Evolutionary conservation across 2,888 invertebrate genomes (phyloP), one percentile per base, ranked within the genome.

Genomic region (Drosophila nr. perissopoda): DNA sequence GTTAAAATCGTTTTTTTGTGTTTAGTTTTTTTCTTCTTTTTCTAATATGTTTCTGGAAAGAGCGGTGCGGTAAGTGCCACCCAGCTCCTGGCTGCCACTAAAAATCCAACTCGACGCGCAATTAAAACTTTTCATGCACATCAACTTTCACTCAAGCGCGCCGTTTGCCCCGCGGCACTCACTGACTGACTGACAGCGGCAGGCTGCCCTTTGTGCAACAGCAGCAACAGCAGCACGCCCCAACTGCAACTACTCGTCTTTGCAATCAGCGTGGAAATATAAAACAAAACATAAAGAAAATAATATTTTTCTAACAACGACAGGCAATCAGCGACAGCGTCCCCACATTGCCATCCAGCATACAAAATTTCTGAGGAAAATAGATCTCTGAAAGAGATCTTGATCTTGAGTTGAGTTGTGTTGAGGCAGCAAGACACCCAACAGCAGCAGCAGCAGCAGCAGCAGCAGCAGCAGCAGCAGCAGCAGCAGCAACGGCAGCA

Each of bases 51-150:
- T 70, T 61, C 53, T 61, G 13, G 66, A 63, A 68, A 48, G 65
- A 59, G 53, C 38, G 21, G 64, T 51, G 66, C 46, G 40, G 54
- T 62, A 58, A 76, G 78, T 80, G 71, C 79, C 79, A 79, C 79
- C 79, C 79, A 80, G 66, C 67, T 70, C 60, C 64, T 64, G 58
- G 31, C 40, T 80, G 76, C 84, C 78, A 74, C 77, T 72, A 72
- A 66, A 59, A 64, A 70, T 76, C 25, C 76, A 82, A 82, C 79
- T 81, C 88, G 82, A 81, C 83, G 88, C 83, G 88, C 88, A 86
- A 86, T 86, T 86, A 88, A 88, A 86, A 88, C 85, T 88, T 86
- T 86, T 86, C 85, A 86, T 88, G 85, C 85, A 83, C 88, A 89
- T 88, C 87, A 87, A 88, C 87, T 89, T 87, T 87, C 89, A 88